phyloP scores from a whole-genome alignment of 2,113 vertebrate genomes.

The Paradisaea rubra region DNA sequence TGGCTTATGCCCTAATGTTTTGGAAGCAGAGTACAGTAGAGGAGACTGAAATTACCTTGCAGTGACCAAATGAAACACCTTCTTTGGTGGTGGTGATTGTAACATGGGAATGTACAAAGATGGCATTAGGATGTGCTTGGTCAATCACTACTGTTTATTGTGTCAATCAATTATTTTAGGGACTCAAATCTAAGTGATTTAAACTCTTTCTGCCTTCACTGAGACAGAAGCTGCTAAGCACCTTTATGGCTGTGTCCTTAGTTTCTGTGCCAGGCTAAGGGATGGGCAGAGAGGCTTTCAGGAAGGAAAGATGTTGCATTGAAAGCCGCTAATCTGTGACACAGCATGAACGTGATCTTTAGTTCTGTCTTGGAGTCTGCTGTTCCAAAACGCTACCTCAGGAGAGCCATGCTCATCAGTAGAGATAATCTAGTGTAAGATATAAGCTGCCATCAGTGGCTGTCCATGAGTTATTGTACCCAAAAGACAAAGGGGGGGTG shows the following conservation, averaged over 20 bases:
- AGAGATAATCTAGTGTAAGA: slow-evolving; percentile 35
- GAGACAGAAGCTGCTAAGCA: not conserved
- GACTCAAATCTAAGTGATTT: not conserved
- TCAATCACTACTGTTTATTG: not conserved
- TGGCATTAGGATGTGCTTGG: not conserved
- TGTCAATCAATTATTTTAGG: slow-evolving; percentile 10
- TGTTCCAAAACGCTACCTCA: slow-evolving; percentile 47
- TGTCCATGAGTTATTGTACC: slow-evolving; percentile 43
- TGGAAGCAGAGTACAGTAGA: not conserved
- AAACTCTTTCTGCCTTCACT: not conserved
- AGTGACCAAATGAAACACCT: not conserved
- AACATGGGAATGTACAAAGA: not conserved
- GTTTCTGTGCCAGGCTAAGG: not conserved
- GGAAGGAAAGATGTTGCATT: slow-evolving; percentile 21
- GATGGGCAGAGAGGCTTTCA: not conserved
- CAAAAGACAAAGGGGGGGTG: not conserved
- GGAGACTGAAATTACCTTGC: not conserved
- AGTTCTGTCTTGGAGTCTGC: slow-evolving; percentile 21
- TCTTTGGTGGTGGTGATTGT: not conserved
- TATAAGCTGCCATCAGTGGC: slow-evolving; percentile 29
- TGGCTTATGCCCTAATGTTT: not conserved
- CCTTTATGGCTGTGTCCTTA: not conserved
- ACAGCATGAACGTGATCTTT: not conserved
- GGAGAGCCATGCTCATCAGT: slow-evolving; percentile 34
- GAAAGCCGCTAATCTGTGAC: slow-evolving; percentile 1